Evolutionary conservation across 2,113 vertebrate genomes (phyloP).

Genomic region (Hepsetus odoe): DNA sequence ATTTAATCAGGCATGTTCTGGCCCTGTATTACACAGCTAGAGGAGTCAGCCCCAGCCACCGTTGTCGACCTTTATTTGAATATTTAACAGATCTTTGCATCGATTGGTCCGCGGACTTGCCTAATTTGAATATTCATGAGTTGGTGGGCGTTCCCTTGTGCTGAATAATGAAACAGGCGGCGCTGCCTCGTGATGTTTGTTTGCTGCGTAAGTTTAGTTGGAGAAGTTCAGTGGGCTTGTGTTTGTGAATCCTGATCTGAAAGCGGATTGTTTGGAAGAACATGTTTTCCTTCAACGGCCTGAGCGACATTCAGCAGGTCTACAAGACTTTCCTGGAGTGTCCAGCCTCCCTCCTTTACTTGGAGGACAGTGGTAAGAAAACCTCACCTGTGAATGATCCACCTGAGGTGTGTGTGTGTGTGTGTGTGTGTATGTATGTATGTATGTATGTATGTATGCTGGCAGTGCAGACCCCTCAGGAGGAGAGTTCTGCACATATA

Average conservation of each 20-base stretch:
- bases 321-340: constrained; percentile 86
- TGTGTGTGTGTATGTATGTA: no score
- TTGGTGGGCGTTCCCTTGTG: background rate
- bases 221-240: background rate
- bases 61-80: background rate
- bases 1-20: no score
- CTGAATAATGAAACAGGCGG: background rate
- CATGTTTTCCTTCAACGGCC: constrained; percentile 60
- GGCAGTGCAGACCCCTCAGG: no score
- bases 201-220: background rate
- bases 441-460: background rate
- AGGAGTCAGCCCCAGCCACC: background rate
- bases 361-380: constrained; percentile 73
- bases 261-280: background rate
- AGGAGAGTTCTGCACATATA: no score
- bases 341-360: constrained; percentile 77
- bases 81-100: background rate
- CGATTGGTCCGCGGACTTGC: background rate
- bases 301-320: constrained; percentile 84
- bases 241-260: background rate
- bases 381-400: background rate
- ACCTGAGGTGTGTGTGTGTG: no score
- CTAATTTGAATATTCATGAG: constrained; percentile 12
- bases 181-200: background rate
- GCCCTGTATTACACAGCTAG: no score